Base-by-base conservation (phyloP, 2,888 invertebrate genomes). In the Odontocerum albicorne region DNA sequence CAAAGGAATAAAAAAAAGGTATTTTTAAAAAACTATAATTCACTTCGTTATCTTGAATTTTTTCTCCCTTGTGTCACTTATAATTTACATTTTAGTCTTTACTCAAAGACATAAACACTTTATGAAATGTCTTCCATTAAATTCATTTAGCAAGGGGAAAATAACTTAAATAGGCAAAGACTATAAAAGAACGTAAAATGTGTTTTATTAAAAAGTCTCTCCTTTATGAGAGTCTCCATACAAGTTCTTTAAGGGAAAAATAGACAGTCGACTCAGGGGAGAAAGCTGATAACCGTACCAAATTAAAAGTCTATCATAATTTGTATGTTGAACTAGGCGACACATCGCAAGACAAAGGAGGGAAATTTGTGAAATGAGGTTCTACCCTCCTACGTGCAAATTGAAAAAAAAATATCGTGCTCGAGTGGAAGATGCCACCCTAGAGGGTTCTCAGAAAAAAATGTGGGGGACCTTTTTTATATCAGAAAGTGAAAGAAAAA, bases 231-330 rank as follows among this genome's bases (percentile, higher is more conserved):
- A 31, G 32, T 44, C 44, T 17, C 32, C 20, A 22, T 22, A 22
- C n/a, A n/a, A n/a, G n/a, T n/a, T n/a, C n/a, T n/a, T n/a, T n/a
- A n/a, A n/a, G n/a, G n/a, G n/a, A n/a, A n/a, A n/a, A n/a, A n/a
- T n/a, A n/a, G n/a, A n/a, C n/a, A n/a, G n/a, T n/a, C n/a, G n/a
- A n/a, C n/a, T n/a, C n/a, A 16, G 4, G 4, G 4, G 22, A 35
- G 50, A 38, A n/a, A 12, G 38, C 8, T 44, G 49, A 57, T 39
- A 44, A 44, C 46, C 36, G 53, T 45, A 40, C 45, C 52, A 59
- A 59, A 59, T 59, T 59, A 59, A 59, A 59, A 59, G 59, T 59
- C 59, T 46, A 59, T 59, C 59, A 59, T 53, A 59, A 56, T 55
- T 55, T 59, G 55, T 50, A 55, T 55, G 55, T 52, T 44, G 55